Conservation (phyloP, 2,888 invertebrate species). For the Marasmarcha lunaedactyla region DNA sequence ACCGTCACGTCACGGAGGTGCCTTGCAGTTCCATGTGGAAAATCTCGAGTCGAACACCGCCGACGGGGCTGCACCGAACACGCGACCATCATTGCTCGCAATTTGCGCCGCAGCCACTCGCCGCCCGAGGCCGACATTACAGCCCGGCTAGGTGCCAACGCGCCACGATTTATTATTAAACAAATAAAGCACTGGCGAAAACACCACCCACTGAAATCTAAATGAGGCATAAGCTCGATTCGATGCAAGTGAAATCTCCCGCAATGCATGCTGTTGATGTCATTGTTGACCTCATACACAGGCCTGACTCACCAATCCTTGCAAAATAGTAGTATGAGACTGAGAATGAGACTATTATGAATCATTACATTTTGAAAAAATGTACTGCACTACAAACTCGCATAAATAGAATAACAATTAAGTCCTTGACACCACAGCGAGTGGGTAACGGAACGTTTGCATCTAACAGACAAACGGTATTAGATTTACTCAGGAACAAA, state of each 20-base stretch:
- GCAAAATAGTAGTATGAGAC: background rate
- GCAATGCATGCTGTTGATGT: background rate
- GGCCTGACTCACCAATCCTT: background rate
- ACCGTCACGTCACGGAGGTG: slow-evolving; percentile 8
- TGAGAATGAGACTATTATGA: no score
- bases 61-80: slow-evolving; percentile 18
- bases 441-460: no score
- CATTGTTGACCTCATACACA: slow-evolving; percentile 1
- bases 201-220: background rate
- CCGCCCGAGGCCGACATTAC: slow-evolving; percentile 1
- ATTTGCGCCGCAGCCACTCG: background rate
- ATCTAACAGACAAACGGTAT: no score
- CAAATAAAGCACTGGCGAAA: background rate
- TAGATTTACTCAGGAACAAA: no score
- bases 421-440: background rate
- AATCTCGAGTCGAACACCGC: slow-evolving; percentile 21
- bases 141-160: slow-evolving; percentile 10
- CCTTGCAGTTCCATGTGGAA: slow-evolving; percentile 21
- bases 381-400: no score
- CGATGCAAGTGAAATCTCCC: slow-evolving; percentile 9
- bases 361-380: no score
- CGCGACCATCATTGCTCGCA: slow-evolving; percentile 29
- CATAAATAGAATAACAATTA: background rate
- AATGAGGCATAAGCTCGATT: background rate
- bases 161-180: slow-evolving; percentile 16